Conservation (phyloP, 2,113 vertebrate genomes). For the Dasypus novemcinctus region DNA sequence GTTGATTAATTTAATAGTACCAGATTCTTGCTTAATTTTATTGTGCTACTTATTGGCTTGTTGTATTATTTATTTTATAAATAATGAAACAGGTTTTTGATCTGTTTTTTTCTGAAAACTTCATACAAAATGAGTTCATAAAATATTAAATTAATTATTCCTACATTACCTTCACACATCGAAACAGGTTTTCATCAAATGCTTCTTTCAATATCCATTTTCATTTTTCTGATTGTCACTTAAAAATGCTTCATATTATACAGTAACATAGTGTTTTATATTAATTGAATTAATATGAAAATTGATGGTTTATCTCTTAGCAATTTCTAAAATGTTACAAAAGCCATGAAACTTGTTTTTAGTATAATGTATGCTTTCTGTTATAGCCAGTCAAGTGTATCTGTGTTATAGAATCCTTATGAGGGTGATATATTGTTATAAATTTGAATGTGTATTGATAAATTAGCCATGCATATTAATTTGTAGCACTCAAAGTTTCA, state of each 20-base stretch:
- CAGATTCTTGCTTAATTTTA: conserved; percentile 86
- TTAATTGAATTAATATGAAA: conserved; percentile 62
- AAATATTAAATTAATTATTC: conserved; percentile 87
- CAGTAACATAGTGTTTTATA: neutral
- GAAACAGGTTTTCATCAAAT: conserved; percentile 71
- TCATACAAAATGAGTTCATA: conserved; percentile 79
- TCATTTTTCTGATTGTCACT: conserved; percentile 65
- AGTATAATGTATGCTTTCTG: conserved; percentile 44
- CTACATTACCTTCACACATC: conserved; percentile 74
- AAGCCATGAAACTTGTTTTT: conserved; percentile 77
- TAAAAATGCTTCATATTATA: neutral
- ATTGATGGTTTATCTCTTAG: conserved; percentile 52
- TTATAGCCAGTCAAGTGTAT: conserved; percentile 32
- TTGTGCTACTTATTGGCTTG: conserved; percentile 79
- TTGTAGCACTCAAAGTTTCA: conserved; percentile 80
- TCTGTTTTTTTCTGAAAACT: conserved; percentile 79
- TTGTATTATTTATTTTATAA: conserved; percentile 86
- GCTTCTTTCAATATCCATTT: conserved; percentile 59
- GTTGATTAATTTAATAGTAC: conserved; percentile 83
- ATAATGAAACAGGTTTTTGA: conserved; percentile 81
- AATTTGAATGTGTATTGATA: conserved; percentile 78
- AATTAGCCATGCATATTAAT: conserved; percentile 85
- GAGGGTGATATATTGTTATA: conserved; percentile 74
- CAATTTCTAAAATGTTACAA: conserved; percentile 68
- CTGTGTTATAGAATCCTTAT: conserved; percentile 68